phyloP scores from a whole-genome alignment of 1,140 invertebrate genomes.

The Holcopasites calliopsidis region DNA sequence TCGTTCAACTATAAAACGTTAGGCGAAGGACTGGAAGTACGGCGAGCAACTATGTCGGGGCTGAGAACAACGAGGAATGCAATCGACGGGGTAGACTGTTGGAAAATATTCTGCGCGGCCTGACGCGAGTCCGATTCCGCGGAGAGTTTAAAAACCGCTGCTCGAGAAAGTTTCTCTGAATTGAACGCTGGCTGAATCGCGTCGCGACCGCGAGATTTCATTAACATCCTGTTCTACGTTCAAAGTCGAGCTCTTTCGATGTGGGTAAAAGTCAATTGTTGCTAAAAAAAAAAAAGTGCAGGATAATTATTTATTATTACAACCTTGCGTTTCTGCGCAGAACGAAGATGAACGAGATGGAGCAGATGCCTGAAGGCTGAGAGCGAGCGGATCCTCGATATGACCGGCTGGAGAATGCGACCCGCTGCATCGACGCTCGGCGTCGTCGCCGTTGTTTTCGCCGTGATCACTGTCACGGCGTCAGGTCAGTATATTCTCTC shows the following conservation, averaged over 20 bases:
- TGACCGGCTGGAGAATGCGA: constrained; percentile 71
- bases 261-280: too few species aligned
- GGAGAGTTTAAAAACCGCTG: constrained; percentile 3
- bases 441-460: constrained; percentile 74
- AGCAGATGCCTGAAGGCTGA: constrained; percentile 72
- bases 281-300: too few species aligned
- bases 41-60: background rate
- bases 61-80: background rate
- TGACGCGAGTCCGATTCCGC: background rate
- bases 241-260: background rate
- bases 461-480: constrained; percentile 65
- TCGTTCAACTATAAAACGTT: background rate
- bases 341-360: constrained; percentile 68
- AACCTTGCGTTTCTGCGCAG: constrained; percentile 35
- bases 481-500: constrained; percentile 58
- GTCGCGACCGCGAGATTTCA: constrained; percentile 16
- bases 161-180: constrained; percentile 20
- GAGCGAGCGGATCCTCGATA: constrained; percentile 54
- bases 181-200: constrained; percentile 11
- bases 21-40: background rate
- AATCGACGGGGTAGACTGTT: background rate
- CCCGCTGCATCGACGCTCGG: constrained; percentile 68
- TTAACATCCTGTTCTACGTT: constrained; percentile 2
- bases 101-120: background rate
- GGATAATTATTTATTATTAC: too few species aligned